Evolutionary conservation across 2,888 invertebrate genomes (phyloP).

Genomic region (Aphidoletes aphidimyza): DNA sequence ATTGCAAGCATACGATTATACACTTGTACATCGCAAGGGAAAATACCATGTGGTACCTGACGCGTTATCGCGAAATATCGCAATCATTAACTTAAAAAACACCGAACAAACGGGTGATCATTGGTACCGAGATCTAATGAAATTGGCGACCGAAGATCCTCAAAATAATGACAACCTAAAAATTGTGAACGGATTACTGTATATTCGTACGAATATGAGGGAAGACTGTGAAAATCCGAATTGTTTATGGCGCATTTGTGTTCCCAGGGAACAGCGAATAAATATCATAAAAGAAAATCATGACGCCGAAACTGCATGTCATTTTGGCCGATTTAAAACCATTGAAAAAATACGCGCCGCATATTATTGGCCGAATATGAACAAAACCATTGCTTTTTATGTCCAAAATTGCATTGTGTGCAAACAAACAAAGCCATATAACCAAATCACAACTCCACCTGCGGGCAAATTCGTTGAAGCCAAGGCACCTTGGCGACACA

Average conservation of each 20-base stretch:
- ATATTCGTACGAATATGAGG: not conserved
- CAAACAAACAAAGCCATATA: not conserved
- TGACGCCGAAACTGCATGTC: not conserved
- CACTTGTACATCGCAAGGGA: conserved; percentile 59
- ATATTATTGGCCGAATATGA: not conserved
- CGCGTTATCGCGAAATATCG: conserved; percentile 57
- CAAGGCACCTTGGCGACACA: not conserved
- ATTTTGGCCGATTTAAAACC: not conserved
- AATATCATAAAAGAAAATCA: not conserved
- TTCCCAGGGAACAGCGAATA: not conserved
- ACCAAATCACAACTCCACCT: not conserved
- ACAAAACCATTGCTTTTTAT: not conserved
- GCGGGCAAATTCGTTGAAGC: not conserved
- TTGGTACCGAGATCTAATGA: not conserved
- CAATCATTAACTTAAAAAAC: not conserved
- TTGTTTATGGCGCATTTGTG: not conserved
- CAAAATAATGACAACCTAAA: not conserved
- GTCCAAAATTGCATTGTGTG: not conserved
- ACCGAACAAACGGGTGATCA: not conserved
- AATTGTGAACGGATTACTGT: not conserved
- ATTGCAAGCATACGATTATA: conserved; percentile 58
- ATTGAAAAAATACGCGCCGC: not conserved
- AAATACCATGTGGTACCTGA: conserved; percentile 59
- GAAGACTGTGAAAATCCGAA: not conserved
- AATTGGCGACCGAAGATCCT: not conserved